These are phyloP conservation scores for Okapia johnstoni DNA, from an alignment of 2,113 vertebrate species.

Conservation along the genomic window DNA sequence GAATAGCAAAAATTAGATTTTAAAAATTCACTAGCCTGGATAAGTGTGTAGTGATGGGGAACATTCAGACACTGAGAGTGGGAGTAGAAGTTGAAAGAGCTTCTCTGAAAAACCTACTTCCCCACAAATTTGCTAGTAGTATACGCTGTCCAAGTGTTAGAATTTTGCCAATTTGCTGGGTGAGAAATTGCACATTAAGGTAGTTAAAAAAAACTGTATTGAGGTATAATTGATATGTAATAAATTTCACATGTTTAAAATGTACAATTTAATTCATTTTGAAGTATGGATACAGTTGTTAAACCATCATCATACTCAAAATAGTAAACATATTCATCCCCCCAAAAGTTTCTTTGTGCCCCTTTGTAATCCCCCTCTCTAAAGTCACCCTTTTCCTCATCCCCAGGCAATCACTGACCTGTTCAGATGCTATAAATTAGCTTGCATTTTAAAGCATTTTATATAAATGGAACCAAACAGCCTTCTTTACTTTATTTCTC, in stretches of 20 bases:
- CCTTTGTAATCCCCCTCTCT: neutral
- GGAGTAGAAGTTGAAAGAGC: neutral
- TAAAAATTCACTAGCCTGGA: neutral
- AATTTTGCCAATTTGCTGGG: neutral
- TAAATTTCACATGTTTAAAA: neutral
- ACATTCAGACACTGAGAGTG: fast-evolving
- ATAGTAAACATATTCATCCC: too few relatives aligned
- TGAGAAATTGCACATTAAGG: neutral
- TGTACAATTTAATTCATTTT: neutral
- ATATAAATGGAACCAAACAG: neutral
- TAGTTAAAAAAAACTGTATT: neutral
- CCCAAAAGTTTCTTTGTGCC: too few relatives aligned
- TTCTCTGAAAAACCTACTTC: neutral
- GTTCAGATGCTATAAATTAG: neutral
- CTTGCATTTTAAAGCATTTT: neutral
- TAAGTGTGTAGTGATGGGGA: neutral
- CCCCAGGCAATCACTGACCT: neutral
- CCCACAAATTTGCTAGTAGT: neutral
- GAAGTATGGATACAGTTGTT: too few relatives aligned
- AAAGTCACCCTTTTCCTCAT: fast-evolving
- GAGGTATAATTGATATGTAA: neutral
- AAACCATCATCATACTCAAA: neutral
- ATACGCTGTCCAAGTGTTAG: neutral
- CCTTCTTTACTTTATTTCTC: neutral
- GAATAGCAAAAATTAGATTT: neutral